Percentiles rank a stretch among this genome's conserved stretches.
Conservation (phyloP, 2,113 vertebrate species). For the Suricata suricatta region DNA sequence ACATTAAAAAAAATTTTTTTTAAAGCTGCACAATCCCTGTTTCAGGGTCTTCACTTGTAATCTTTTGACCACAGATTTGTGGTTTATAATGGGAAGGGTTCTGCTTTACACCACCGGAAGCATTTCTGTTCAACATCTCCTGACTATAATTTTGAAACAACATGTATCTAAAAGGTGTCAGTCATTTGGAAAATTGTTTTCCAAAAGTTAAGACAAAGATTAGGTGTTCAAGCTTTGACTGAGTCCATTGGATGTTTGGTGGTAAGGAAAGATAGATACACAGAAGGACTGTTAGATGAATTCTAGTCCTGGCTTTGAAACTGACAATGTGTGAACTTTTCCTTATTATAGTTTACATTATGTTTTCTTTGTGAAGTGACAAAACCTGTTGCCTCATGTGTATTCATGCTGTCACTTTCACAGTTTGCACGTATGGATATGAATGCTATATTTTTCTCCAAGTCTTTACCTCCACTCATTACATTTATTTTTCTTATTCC, state of each 20-base stretch:
- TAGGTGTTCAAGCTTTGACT: background rate
- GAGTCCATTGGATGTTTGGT: background rate
- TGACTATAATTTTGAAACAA: background rate
- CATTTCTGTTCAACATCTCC: background rate
- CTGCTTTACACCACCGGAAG: background rate
- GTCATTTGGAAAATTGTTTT: background rate
- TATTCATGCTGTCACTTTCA: background rate
- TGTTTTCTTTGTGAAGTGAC: slow-evolving; percentile 34
- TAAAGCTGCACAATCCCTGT: background rate
- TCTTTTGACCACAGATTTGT: background rate
- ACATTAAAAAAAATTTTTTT: too few species aligned
- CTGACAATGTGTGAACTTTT: background rate
- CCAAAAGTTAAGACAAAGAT: slow-evolving; percentile 4
- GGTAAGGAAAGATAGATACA: background rate
- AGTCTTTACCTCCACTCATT: background rate
- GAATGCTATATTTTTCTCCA: background rate
- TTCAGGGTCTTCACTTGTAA: background rate
- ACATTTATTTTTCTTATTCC: background rate
- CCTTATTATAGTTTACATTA: background rate
- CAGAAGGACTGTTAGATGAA: background rate
- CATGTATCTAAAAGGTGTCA: background rate
- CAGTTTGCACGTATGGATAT: background rate
- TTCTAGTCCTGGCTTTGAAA: slow-evolving; percentile 44
- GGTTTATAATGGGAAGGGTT: background rate
- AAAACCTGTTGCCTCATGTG: background rate